Evolutionary conservation across 2,797 vertebrate species (phyloP), one percentile per base, ranked within the genome.

Genomic region (Setipinna tenuifilis): DNA sequence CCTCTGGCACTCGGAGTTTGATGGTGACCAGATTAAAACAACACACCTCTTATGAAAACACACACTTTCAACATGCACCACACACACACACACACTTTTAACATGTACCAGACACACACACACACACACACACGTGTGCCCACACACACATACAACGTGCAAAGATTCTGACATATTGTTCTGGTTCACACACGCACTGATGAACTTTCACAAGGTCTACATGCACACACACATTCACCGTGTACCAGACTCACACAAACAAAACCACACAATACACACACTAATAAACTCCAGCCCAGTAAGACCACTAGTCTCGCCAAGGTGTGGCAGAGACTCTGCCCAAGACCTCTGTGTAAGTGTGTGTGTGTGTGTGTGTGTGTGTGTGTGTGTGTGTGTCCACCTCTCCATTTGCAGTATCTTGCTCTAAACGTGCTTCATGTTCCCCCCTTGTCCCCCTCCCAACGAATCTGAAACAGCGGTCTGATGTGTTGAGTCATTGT

Each of bases 1-100:
- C 28, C 68, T 59, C 54, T 59, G 82, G 17, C 25, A 35, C 12
- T 61, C 16, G 80, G 61, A 50, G 10, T 71, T 31, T 82, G 10
- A 0, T 23, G 57, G 82, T 68, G 71, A 85, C 25, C 65, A 6
- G 59, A 25, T 83, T 68, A 65, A 75, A 91, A 85, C 90, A 87
- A 90, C 80, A 78, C 71, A 31, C 6, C 75, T 17, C 75, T 54
- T 54, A 54, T 54, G 50, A 54, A 54, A 54, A 81, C 75, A 82
- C 81, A 82, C 46, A 14, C 82, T 11, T 50, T 10, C 25, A 54
- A 9, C 50, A 54, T 54, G 50, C 7, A 14, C 9, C 50, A 68
- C 7, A 12, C 9, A 68, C 62, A 68, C 81, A 0, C 28, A 65
- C 82, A 65, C 35, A 48, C 21, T 54, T 14, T 54, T 54, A 54